These are phyloP conservation scores for Grus americana DNA, from an alignment of 2,113 vertebrate genomes.

Conservation along the genomic window DNA sequence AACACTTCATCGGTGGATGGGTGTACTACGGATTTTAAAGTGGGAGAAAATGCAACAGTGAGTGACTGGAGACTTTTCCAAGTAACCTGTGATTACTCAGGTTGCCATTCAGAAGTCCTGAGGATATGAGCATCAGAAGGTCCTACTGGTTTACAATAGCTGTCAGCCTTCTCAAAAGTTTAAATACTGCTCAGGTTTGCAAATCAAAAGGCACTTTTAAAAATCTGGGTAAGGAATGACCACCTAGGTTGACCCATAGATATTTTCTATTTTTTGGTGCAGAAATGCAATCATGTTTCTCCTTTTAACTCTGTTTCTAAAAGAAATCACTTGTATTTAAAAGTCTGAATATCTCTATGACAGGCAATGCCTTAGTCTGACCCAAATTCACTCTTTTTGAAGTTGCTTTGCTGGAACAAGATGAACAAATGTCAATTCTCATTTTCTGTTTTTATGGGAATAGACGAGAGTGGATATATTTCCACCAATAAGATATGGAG, in stretches of 20 bases:
- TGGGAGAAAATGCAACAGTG: background rate
- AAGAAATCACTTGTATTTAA: background rate
- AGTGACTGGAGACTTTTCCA: background rate
- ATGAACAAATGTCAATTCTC: constrained; percentile 26
- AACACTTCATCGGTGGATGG: background rate
- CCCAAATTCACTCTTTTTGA: constrained; percentile 3
- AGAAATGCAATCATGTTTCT: background rate
- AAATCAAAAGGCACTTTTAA: background rate
- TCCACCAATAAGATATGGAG: constrained; percentile 3
- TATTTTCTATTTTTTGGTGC: background rate
- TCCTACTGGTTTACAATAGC: background rate
- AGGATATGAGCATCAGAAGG: background rate
- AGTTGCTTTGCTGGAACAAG: background rate
- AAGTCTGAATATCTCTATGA: background rate
- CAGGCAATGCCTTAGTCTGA: background rate
- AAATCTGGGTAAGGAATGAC: background rate
- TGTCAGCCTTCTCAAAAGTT: background rate
- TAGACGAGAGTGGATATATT: background rate
- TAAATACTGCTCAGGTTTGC: background rate
- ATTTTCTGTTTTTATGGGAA: constrained; percentile 5
- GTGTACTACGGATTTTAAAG: background rate
- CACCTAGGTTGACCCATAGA: too few relatives aligned
- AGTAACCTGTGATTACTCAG: background rate
- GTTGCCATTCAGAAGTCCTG: background rate
- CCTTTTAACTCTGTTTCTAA: background rate